These are phyloP conservation scores for Neodiprion fabricii DNA, from an alignment of 1,140 invertebrate species.

Conservation along the genomic window DNA sequence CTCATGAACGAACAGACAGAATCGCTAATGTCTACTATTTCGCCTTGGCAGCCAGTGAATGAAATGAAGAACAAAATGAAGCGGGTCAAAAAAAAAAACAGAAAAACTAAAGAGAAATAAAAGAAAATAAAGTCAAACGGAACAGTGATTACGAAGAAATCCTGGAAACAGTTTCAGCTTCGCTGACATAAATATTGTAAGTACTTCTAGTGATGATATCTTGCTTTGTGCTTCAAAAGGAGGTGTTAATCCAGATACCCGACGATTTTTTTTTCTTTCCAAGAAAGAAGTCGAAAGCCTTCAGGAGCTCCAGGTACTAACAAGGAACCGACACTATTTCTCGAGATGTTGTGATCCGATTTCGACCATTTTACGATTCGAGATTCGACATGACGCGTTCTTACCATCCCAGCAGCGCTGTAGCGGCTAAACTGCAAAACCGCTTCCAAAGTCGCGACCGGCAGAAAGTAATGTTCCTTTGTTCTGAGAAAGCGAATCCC, in stretches of 20 bases:
- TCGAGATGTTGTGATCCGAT: too few species aligned
- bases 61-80: background rate
- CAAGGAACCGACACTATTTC: background rate
- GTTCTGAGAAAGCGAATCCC: constrained; percentile 12
- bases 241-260: background rate
- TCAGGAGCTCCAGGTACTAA: background rate
- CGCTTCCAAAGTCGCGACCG: background rate
- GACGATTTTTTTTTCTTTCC: too few species aligned
- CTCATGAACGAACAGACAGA: background rate
- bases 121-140: background rate
- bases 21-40: constrained; percentile 2
- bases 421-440: background rate
- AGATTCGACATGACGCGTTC: background rate
- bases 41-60: background rate
- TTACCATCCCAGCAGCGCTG: background rate
- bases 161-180: background rate
- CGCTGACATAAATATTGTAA: background rate
- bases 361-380: too few species aligned
- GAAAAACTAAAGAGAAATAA: background rate
- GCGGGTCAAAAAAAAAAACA: too few species aligned
- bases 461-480: constrained; percentile 17
- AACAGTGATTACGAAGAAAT: background rate
- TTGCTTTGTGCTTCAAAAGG: background rate
- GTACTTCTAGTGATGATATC: background rate
- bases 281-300: background rate